Percentiles rank a stretch among this genome's conserved stretches.
These are phyloP conservation scores for Oxytorus armatus DNA, from an alignment of 2,888 invertebrate species.

Conservation along the genomic window DNA sequence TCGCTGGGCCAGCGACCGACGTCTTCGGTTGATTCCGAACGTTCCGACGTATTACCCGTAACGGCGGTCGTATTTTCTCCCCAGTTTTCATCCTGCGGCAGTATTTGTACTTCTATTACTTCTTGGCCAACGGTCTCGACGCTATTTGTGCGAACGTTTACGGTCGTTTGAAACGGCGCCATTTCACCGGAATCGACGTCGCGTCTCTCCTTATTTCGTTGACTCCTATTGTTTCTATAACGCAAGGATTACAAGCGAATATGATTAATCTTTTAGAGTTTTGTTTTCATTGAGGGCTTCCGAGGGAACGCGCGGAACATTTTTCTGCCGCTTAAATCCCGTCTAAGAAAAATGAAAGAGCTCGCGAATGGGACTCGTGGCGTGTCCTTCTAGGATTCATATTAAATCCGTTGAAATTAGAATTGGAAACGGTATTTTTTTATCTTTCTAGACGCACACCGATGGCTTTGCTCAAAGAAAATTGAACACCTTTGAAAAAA, in stretches of 20 bases:
- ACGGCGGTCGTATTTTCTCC: slow-evolving; percentile 99
- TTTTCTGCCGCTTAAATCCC: too few relatives aligned
- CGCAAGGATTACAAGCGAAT: slow-evolving; percentile 36
- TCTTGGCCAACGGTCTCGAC: slow-evolving; percentile 94
- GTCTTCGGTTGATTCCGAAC: slow-evolving; percentile 97
- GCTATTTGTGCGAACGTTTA: slow-evolving; percentile 88
- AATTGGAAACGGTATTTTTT: too few relatives aligned
- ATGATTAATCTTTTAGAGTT: slow-evolving; percentile 2
- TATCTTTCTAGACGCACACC: too few relatives aligned
- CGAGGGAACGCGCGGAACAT: too few relatives aligned
- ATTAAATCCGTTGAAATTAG: too few relatives aligned
- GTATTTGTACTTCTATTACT: slow-evolving; percentile 97
- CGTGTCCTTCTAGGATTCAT: not conserved
- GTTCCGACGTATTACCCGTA: slow-evolving; percentile 98
- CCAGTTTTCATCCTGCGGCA: slow-evolving; percentile 99
- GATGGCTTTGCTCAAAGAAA: too few relatives aligned
- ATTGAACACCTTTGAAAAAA: too few relatives aligned
- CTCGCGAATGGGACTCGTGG: too few relatives aligned
- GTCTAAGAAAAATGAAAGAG: too few relatives aligned
- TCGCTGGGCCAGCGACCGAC: slow-evolving; percentile 92
- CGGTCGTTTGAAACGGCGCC: slow-evolving; percentile 95
- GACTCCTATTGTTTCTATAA: slow-evolving; percentile 88
- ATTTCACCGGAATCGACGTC: slow-evolving; percentile 87
- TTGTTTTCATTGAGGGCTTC: too few relatives aligned
- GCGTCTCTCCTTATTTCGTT: slow-evolving; percentile 87